phyloP scores from a whole-genome alignment of 2,113 vertebrate genomes.

The Phyllostomus hastatus region DNA sequence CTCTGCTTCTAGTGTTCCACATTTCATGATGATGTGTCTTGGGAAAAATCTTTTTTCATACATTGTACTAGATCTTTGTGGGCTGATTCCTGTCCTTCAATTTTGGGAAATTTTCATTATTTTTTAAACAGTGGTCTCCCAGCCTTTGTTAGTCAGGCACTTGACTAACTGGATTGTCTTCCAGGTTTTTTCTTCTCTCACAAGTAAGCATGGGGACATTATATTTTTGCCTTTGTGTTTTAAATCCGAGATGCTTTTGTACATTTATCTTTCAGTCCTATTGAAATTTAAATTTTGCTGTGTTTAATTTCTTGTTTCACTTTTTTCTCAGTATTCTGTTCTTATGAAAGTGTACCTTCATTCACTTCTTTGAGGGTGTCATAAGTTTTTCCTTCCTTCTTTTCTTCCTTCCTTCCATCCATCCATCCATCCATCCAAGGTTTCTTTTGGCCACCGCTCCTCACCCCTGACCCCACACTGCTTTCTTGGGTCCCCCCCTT shows the following conservation, averaged over 20 bases:
- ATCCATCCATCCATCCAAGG: neutral
- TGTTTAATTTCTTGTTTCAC: constrained; percentile 15
- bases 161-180: neutral
- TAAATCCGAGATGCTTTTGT: neutral
- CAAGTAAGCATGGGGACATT: neutral
- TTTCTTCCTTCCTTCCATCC: too few relatives aligned
- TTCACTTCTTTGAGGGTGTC: neutral
- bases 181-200: neutral
- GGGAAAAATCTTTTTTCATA: neutral
- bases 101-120: neutral
- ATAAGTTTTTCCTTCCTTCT: neutral
- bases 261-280: neutral
- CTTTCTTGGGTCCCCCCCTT: neutral
- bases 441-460: neutral
- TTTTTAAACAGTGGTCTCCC: neutral
- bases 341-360: neutral
- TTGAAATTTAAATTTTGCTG: neutral
- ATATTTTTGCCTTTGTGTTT: neutral
- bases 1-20: neutral
- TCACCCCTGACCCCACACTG: neutral
- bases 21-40: neutral
- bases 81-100: neutral
- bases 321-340: neutral
- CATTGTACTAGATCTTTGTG: neutral
- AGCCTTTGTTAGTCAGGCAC: neutral